These are phyloP conservation scores for Dipodomys ordii DNA, from an alignment of 2,113 vertebrate species.

Conservation along the genomic window DNA sequence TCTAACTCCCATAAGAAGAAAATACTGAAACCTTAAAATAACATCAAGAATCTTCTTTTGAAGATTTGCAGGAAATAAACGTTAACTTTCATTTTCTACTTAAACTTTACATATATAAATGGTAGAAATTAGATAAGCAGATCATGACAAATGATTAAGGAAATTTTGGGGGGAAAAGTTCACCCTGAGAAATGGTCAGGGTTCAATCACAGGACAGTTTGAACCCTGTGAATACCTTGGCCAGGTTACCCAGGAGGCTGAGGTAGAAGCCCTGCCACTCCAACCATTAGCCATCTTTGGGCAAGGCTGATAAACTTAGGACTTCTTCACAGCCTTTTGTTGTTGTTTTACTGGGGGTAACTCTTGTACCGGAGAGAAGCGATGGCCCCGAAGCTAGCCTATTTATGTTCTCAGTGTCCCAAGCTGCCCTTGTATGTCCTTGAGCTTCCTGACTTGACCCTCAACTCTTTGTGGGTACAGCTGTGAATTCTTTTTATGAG, in stretches of 20 bases:
- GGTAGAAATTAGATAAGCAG: not conserved
- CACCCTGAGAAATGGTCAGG: not conserved
- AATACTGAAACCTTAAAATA: not conserved
- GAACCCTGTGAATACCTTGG: not conserved
- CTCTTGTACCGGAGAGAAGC: not conserved
- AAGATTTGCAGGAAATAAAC: conserved; percentile 23
- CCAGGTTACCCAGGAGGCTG: not conserved
- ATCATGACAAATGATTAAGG: not conserved
- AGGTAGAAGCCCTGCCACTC: too few species aligned
- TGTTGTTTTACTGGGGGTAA: not conserved
- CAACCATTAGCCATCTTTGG: not conserved
- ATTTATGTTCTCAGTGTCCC: not conserved
- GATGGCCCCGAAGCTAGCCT: not conserved
- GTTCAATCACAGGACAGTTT: not conserved
- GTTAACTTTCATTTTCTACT: conserved; percentile 4
- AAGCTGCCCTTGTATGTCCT: not conserved
- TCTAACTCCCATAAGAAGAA: not conserved
- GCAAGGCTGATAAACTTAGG: not conserved
- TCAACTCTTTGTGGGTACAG: not conserved
- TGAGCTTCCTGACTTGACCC: not conserved
- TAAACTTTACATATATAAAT: not conserved
- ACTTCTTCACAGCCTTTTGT: not conserved
- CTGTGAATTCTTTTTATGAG: not conserved
- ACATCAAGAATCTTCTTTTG: not conserved
- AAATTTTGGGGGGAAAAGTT: not conserved